phyloP scores from a whole-genome alignment of 2,113 vertebrate species.

The Montifringilla adamsi region DNA sequence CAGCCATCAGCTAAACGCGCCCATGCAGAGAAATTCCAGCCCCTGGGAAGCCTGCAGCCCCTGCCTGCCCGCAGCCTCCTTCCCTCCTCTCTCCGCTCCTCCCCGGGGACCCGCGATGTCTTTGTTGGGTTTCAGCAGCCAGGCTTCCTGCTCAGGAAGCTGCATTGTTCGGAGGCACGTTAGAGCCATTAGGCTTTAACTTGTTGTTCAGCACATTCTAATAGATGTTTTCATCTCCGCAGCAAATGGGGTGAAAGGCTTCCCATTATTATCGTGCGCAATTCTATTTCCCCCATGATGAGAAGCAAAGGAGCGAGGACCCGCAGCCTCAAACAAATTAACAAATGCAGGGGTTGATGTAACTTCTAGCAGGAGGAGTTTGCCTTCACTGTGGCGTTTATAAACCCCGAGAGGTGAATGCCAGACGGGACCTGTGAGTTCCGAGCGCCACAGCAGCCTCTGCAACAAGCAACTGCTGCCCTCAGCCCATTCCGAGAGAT shows the following conservation, averaged over 20 bases:
- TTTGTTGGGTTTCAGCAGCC: neutral
- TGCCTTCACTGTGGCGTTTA: neutral
- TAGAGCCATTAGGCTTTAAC: neutral
- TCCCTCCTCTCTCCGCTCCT: neutral
- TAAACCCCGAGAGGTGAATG: neutral
- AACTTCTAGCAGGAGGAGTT: neutral
- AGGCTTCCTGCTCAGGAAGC: constrained; percentile 27
- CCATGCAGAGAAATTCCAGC: accelerated
- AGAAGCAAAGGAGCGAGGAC: neutral
- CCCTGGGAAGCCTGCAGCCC: accelerated
- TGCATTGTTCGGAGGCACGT: neutral
- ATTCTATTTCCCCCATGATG: neutral
- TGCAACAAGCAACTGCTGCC: neutral
- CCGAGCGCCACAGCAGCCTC: neutral
- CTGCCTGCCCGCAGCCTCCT: neutral
- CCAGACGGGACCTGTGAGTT: neutral
- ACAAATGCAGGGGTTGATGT: neutral
- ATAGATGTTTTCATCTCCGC: neutral
- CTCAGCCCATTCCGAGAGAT: neutral
- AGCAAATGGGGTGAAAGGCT: neutral
- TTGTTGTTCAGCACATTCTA: neutral
- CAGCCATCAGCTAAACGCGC: neutral
- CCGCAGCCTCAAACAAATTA: neutral
- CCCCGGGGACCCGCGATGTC: neutral
- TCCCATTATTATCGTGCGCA: neutral